These are phyloP conservation scores for Drepana arcuata DNA, from an alignment of 1,140 invertebrate species.

Conservation along the genomic window DNA sequence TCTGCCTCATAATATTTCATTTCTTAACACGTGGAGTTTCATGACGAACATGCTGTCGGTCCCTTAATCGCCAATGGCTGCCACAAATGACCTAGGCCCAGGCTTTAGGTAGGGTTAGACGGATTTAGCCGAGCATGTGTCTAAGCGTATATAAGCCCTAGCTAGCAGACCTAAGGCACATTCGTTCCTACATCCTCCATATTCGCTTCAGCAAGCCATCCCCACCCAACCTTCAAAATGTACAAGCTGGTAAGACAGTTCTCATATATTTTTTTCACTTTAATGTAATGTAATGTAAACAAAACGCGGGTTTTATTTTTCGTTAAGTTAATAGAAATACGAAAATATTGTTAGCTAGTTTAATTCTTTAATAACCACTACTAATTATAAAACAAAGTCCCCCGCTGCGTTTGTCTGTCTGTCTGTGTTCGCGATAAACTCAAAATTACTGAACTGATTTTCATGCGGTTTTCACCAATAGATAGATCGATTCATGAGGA, in stretches of 20 bases:
- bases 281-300: constrained; percentile 1
- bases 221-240: constrained; percentile 43
- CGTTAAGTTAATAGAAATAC: background rate
- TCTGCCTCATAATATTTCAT: no score
- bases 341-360: background rate
- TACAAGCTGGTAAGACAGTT: constrained; percentile 60
- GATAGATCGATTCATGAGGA: no score
- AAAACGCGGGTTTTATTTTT: no score
- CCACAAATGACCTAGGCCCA: constrained; percentile 53
- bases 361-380: constrained; percentile 2
- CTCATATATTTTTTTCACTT: constrained; percentile 18
- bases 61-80: constrained; percentile 31
- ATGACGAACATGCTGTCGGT: no score
- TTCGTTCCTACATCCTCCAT: constrained; percentile 41
- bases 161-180: constrained; percentile 33
- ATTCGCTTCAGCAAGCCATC: constrained; percentile 25
- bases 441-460: no score
- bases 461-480: no score
- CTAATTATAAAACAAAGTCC: constrained; percentile 1
- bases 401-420: no score
- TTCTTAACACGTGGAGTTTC: no score
- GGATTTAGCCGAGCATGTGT: constrained; percentile 48
- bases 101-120: constrained; percentile 48
- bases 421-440: no score
- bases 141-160: constrained; percentile 51